A percentile compares a stretch with the other conserved stretches of the same genome.
Conservation (phyloP, 1,140 invertebrate genomes). For the Hyphantria cunea region DNA sequence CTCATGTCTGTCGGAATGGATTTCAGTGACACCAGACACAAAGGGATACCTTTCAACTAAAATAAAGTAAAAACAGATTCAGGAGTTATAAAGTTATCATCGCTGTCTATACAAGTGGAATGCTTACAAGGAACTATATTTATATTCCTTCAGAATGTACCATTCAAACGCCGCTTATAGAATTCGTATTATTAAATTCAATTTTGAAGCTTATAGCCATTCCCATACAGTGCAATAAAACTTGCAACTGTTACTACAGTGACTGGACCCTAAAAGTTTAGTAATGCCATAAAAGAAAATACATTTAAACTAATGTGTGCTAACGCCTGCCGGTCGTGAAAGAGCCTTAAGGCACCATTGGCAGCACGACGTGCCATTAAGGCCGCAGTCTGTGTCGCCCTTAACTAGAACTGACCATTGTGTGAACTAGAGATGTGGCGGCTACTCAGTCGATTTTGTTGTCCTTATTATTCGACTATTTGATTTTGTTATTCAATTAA, state of each 20-base stretch:
- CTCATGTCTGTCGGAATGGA: too few species aligned
- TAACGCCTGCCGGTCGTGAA: constrained; percentile 22
- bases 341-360: constrained; percentile 30
- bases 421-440: constrained; percentile 28
- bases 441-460: constrained; percentile 12
- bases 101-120: too few species aligned
- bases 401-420: constrained; percentile 30
- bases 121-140: too few species aligned
- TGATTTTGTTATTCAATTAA: neutral
- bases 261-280: constrained; percentile 14
- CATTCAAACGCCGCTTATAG: neutral
- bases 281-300: constrained; percentile 24
- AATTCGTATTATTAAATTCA: neutral
- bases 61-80: too few species aligned
- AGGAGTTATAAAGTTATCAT: too few species aligned
- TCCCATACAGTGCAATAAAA: constrained; percentile 5
- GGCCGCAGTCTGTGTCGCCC: constrained; percentile 19
- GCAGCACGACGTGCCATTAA: constrained; percentile 35
- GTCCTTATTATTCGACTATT: constrained; percentile 14
- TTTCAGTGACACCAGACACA: too few species aligned
- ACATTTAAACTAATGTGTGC: constrained; percentile 30
- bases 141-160: too few species aligned
- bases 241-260: constrained; percentile 3
- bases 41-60: too few species aligned
- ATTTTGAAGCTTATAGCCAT: neutral